phyloP scores from a whole-genome alignment of 2,797 vertebrate species.

The Halcyon badia region DNA sequence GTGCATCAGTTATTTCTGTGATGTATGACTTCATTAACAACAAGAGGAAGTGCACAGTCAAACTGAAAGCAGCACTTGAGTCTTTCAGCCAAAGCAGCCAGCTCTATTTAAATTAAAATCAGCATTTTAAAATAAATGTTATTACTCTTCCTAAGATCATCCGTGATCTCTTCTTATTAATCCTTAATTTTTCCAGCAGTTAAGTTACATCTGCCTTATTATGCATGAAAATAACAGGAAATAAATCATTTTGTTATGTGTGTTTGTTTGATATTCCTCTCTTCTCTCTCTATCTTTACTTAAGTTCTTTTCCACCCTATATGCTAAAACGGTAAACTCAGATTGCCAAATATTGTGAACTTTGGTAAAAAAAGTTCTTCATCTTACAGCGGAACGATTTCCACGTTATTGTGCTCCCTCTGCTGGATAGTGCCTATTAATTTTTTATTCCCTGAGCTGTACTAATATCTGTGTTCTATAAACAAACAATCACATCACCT shows the following conservation, averaged over 20 bases:
- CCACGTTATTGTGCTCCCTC: constrained; percentile 52
- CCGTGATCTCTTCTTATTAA: background rate
- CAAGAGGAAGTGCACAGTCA: constrained; percentile 54
- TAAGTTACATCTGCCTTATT: background rate
- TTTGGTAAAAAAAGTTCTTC: constrained; percentile 21
- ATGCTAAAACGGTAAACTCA: background rate
- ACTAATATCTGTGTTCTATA: background rate
- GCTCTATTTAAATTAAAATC: constrained; percentile 33
- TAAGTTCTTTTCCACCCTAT: background rate
- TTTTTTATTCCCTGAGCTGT: background rate
- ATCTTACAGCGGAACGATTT: background rate
- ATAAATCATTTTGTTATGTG: background rate
- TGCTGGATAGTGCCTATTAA: constrained; percentile 54
- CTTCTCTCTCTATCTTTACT: background rate
- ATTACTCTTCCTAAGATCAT: background rate
- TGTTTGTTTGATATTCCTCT: background rate
- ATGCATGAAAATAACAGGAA: background rate
- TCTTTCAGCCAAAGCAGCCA: constrained; percentile 11
- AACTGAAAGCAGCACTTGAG: constrained; percentile 54
- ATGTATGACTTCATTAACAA: constrained; percentile 35
- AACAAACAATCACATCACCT: background rate
- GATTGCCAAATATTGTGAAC: background rate
- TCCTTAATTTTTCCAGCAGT: background rate
- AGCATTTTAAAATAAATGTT: constrained; percentile 16
- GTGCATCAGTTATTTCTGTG: constrained; percentile 30